These are phyloP conservation scores for Dione juno DNA, from an alignment of 2,888 invertebrate genomes.

Conservation along the genomic window DNA sequence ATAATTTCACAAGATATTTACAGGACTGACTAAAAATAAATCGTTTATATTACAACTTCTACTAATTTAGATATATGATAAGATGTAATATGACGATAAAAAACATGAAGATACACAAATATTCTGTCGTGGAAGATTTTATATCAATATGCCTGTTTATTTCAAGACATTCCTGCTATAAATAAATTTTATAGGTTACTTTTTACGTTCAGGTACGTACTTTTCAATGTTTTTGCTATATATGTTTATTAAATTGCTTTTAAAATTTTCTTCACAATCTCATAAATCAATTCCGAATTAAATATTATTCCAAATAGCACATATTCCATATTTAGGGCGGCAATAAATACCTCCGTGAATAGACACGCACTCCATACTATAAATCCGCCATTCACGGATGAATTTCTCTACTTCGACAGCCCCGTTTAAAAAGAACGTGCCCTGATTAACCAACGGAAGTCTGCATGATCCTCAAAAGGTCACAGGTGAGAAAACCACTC, in stretches of 20 bases:
- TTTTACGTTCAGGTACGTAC: no score
- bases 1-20: no score
- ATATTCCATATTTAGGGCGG: conserved; percentile 42
- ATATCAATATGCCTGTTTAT: no score
- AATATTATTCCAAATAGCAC: conserved; percentile 3
- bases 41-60: no score
- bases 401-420: conserved; percentile 57
- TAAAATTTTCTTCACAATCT: not conserved
- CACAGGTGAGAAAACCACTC: conserved; percentile 56
- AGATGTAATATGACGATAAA: no score
- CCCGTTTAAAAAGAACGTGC: conserved; percentile 79
- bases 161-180: no score
- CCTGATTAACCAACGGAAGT: conserved; percentile 79
- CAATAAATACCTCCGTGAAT: conserved; percentile 51
- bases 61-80: no score
- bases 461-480: conserved; percentile 64
- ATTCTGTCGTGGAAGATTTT: no score
- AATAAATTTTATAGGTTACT: no score
- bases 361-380: conserved; percentile 45
- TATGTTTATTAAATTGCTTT: not conserved
- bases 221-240: no score
- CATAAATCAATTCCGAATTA: not conserved
- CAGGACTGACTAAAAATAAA: no score
- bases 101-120: no score
- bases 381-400: conserved; percentile 48